Base-by-base conservation (phyloP, 2,888 invertebrate genomes). In the Agriopis marginaria region DNA sequence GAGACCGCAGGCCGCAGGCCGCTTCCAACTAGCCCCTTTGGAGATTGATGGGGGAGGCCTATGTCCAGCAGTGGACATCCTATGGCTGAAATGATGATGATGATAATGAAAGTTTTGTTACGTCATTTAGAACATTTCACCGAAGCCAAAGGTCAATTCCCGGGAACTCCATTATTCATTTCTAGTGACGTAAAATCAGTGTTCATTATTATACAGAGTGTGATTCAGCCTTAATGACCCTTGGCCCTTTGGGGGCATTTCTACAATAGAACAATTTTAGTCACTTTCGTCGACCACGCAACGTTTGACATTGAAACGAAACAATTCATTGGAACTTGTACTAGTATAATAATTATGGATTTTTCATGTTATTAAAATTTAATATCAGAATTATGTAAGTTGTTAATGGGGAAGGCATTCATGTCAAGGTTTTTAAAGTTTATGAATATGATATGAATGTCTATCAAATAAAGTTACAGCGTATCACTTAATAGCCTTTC, bases 181-280 rank as follows among this genome's bases (percentile, higher is more conserved):
- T 75, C 51, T 63, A 75, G 72, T 87, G 85, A 84, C 83, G 85
- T 84, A 80, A 84, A 82, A 82, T 81, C 75, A 73, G 61, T 68
- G 66, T 74, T 76, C 70, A 75, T 71, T 77, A 75, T 77, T 77
- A 65, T 70, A 76, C 76, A 65, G 63, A 68, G 72, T 67, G 80
- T 89, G 88, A 89, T 85, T 88, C 86, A 86, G 77, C 77, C 75
- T 82, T 85, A 86, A 86, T 83, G 84, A 81, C 82, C 77, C 63
- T 73, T 68, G 71, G 74, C 73, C 72, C 50, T 68, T 55, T 63
- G 12, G 80, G 78, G 82, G 76, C 78, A 80, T 85, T 87, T 86
- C 77, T 70, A 84, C 78, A 79, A 82, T 80, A 65, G 50, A 79
- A 82, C 80, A n/a, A 32, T 60, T 65, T 64, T 64, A 63, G 62